Percentiles rank a stretch among this genome's conserved stretches.
phyloP scores from a whole-genome alignment of 2,888 invertebrate genomes.

The Carterocephalus palaemon region DNA sequence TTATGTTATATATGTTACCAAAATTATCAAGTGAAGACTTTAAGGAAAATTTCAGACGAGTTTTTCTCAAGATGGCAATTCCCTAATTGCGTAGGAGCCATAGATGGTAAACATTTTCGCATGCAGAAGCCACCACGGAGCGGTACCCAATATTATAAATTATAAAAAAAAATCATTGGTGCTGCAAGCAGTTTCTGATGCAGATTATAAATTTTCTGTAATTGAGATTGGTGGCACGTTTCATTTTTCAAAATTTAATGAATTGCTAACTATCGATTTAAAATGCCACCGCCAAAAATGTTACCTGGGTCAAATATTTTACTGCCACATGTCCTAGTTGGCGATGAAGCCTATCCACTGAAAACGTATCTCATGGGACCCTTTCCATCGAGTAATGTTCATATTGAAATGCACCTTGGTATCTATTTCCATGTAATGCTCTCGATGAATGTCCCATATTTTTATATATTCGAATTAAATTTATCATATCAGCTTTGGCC shows the following conservation, averaged over 20 bases:
- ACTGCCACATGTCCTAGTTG: slow-evolving; percentile 21
- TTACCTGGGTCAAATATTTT: slow-evolving; percentile 26
- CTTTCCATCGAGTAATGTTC: background rate
- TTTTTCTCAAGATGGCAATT: slow-evolving; percentile 1
- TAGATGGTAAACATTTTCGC: too few relatives aligned
- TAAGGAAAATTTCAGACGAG: background rate
- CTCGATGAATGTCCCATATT: too few relatives aligned
- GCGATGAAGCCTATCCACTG: slow-evolving; percentile 33
- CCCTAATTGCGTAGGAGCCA: background rate
- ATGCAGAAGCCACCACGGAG: too few relatives aligned
- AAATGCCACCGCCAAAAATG: slow-evolving; percentile 2
- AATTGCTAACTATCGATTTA: background rate
- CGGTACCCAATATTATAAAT: too few relatives aligned
- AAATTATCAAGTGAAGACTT: background rate
- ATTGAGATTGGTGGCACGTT: slow-evolving; percentile 27
- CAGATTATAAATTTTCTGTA: slow-evolving; percentile 17
- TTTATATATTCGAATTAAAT: too few relatives aligned
- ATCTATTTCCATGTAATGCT: too few relatives aligned
- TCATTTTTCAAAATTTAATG: slow-evolving; percentile 3
- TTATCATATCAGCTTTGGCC: too few relatives aligned
- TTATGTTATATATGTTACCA: background rate
- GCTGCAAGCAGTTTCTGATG: slow-evolving; percentile 17
- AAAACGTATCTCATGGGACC: slow-evolving; percentile 31
- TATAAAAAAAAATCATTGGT: background rate
- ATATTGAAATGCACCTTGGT: too few relatives aligned